Percentiles rank a stretch among this genome's conserved stretches.
phyloP scores from a whole-genome alignment of 2,113 vertebrate species.

The Xiphias gladius region DNA sequence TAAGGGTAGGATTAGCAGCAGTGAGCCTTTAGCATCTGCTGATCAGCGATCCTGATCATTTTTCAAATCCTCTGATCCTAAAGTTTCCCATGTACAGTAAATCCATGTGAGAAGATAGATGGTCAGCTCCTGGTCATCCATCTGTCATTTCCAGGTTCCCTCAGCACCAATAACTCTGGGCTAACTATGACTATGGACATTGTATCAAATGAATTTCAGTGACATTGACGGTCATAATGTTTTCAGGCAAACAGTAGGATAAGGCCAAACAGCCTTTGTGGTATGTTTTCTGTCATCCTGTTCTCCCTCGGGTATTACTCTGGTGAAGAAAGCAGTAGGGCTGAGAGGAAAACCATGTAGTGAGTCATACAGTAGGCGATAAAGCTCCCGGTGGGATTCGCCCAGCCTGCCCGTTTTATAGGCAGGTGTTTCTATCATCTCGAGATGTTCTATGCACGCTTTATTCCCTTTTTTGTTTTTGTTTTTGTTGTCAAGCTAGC shows the following conservation, averaged over 20 bases:
- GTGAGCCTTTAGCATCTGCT: slow-evolving; percentile 39
- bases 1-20: slow-evolving; percentile 48
- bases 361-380: slow-evolving; percentile 54
- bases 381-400: slow-evolving; percentile 46
- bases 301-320: slow-evolving; percentile 41
- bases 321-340: slow-evolving; percentile 24
- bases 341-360: slow-evolving; percentile 68
- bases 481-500: slow-evolving; percentile 15
- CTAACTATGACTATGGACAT: background rate
- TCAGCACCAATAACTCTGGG: slow-evolving; percentile 8
- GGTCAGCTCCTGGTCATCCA: slow-evolving; percentile 31
- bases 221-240: slow-evolving; percentile 30
- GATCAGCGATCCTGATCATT: slow-evolving; percentile 36
- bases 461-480: slow-evolving; percentile 11
- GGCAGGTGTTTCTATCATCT: slow-evolving; percentile 52
- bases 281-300: slow-evolving; percentile 41
- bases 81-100: slow-evolving; percentile 23
- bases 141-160: slow-evolving; percentile 49
- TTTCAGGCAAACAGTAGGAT: slow-evolving; percentile 34
- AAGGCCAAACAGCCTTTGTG: slow-evolving; percentile 34
- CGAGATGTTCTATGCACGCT: slow-evolving; percentile 1
- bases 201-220: slow-evolving; percentile 27
- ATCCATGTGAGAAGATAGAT: slow-evolving; percentile 30
- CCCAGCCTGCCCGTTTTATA: slow-evolving; percentile 39
- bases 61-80: slow-evolving; percentile 36